These are phyloP conservation scores for Globia sparganii DNA, from an alignment of 2,888 invertebrate species.

Conservation along the genomic window DNA sequence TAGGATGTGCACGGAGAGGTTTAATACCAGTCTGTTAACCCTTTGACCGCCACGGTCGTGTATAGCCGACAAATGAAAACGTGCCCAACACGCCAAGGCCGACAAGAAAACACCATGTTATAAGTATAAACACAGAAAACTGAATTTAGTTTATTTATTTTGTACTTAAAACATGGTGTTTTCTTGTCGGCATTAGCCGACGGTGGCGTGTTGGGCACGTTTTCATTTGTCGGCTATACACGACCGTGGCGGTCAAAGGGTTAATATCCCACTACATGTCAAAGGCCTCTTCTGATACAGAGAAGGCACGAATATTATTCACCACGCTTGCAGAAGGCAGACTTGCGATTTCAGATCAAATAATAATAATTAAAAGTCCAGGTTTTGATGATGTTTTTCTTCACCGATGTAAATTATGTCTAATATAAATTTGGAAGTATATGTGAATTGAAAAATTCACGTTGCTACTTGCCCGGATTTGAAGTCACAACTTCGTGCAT, in stretches of 20 bases:
- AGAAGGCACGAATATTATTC: neutral
- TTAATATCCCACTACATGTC: no score
- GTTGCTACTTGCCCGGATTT: neutral
- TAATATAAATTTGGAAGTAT: neutral
- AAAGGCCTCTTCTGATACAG: neutral
- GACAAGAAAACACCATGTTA: no score
- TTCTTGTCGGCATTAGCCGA: no score
- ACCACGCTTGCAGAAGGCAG: neutral
- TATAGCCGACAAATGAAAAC: no score
- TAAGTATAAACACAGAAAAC: no score
- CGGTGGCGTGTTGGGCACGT: no score
- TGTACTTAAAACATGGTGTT: no score
- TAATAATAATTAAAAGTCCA: neutral
- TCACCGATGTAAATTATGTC: neutral
- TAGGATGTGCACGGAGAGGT: neutral
- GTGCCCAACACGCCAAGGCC: no score
- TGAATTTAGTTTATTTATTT: no score
- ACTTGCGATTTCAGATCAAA: neutral
- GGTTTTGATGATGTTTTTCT: neutral
- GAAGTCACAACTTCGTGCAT: neutral
- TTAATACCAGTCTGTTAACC: neutral
- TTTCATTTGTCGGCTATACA: no score
- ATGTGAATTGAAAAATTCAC: neutral
- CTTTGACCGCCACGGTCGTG: no score
- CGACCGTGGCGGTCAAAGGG: no score